Evolutionary conservation across 92 coral and sea anemone species (phyloP).

Genomic region (Epizoanthus rinbou): DNA sequence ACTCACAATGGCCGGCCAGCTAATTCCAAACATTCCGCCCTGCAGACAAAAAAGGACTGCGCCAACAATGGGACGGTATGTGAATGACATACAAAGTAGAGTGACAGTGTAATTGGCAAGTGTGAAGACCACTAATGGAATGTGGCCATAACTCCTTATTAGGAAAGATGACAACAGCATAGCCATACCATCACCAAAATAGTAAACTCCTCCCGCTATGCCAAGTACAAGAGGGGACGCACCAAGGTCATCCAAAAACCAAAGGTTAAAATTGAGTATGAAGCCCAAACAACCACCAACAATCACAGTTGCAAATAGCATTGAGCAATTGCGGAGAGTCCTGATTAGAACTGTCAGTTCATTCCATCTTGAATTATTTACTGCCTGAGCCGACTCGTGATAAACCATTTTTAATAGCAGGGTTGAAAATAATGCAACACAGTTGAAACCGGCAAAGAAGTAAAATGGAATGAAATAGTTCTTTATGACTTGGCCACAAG

Average conservation of each 20-base stretch:
- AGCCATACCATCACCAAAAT: conserved; percentile 34
- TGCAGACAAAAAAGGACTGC: conserved; percentile 33
- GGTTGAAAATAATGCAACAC: conserved; percentile 44
- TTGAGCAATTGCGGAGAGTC: conserved; percentile 36
- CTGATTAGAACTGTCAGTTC: conserved; percentile 24
- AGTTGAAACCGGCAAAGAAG: conserved; percentile 50
- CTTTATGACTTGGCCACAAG: conserved; percentile 57
- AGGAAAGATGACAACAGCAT: conserved; percentile 39
- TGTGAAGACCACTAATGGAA: conserved; percentile 22
- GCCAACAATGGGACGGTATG: conserved; percentile 38
- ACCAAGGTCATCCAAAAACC: conserved; percentile 61
- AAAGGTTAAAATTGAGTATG: conserved; percentile 42
- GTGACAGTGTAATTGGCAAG: conserved; percentile 45
- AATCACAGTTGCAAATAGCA: conserved; percentile 34
- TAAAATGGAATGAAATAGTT: conserved; percentile 51
- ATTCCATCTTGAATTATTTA: background rate
- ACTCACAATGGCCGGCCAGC: conserved; percentile 54
- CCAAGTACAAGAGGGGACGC: conserved; percentile 54
- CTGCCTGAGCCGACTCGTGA: conserved; percentile 13
- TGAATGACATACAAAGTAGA: conserved; percentile 44
- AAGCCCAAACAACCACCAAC: conserved; percentile 50
- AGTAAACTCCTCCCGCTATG: conserved; percentile 35
- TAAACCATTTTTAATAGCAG: conserved; percentile 29
- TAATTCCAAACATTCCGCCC: conserved; percentile 50
- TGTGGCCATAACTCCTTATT: conserved; percentile 43